phyloP scores from a whole-genome alignment of 1,140 invertebrate genomes.

The Melanaphis sacchari region DNA sequence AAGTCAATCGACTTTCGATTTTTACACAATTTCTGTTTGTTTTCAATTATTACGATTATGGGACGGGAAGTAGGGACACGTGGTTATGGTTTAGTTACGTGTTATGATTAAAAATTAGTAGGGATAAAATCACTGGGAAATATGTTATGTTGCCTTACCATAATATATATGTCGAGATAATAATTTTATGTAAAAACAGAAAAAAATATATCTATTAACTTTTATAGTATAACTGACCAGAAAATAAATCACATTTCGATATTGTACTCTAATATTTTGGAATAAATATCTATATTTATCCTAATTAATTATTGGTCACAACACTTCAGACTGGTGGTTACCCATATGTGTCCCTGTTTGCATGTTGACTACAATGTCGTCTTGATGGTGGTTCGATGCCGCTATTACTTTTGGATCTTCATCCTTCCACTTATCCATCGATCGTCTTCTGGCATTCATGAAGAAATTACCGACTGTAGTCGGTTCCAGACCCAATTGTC shows the following conservation, averaged over 20 bases:
- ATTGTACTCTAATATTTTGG: constrained; percentile 38
- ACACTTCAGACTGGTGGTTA: constrained; percentile 46
- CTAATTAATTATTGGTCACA: constrained; percentile 53
- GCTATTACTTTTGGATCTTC: constrained; percentile 69
- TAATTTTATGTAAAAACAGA: background rate
- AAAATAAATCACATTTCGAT: constrained; percentile 49
- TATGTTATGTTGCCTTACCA: constrained; percentile 27
- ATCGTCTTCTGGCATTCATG: constrained; percentile 97
- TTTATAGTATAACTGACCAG: background rate
- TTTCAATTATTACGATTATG: background rate
- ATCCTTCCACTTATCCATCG: constrained; percentile 99
- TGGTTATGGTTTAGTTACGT: background rate
- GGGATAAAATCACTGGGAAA: background rate
- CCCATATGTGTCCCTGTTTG: constrained; percentile 48
- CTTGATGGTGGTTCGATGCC: constrained; percentile 33
- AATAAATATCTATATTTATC: background rate
- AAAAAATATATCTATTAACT: background rate
- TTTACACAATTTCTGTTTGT: background rate
- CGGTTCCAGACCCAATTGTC: constrained; percentile 96
- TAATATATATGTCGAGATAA: background rate
- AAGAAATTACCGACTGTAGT: constrained; percentile 99
- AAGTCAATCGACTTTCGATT: background rate
- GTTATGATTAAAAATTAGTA: background rate
- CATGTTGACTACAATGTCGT: constrained; percentile 3
- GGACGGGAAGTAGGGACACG: background rate